These are phyloP conservation scores for Pelochelys cantorii DNA, from an alignment of 2,797 vertebrate genomes.

Conservation along the genomic window DNA sequence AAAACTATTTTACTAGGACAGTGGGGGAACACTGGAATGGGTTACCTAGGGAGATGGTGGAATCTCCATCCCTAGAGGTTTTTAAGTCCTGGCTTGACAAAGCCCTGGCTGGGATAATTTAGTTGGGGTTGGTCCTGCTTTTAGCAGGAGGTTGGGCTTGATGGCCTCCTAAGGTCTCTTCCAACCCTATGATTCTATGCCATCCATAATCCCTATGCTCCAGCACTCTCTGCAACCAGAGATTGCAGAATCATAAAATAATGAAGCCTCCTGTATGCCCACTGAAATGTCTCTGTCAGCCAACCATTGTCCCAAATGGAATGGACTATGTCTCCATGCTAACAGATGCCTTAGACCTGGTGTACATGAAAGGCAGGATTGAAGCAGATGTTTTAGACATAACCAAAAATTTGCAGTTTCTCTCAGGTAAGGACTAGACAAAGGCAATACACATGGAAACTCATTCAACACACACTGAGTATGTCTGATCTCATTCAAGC, in stretches of 20 bases:
- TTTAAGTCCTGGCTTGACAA: too few species aligned
- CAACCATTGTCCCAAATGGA: not conserved
- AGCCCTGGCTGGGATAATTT: too few species aligned
- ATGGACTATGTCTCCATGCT: not conserved
- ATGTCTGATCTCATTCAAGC: not conserved
- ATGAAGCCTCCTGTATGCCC: not conserved
- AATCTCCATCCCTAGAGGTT: too few species aligned
- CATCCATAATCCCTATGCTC: not conserved
- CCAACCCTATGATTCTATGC: not conserved
- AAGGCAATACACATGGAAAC: not conserved
- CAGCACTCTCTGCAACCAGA: not conserved
- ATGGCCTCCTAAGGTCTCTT: too few species aligned
- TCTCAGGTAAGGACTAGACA: not conserved
- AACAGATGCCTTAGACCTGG: not conserved
- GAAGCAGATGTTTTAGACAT: not conserved
- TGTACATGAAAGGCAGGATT: not conserved
- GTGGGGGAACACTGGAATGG: too few species aligned
- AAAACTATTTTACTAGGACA: too few species aligned
- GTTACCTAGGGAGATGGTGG: too few species aligned
- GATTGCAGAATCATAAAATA: too few species aligned
- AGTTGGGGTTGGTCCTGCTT: too few species aligned
- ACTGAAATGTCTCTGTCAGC: not conserved
- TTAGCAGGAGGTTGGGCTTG: too few species aligned
- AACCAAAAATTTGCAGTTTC: not conserved
- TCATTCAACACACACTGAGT: not conserved